A percentile compares a stretch with the other conserved stretches of the same genome.
These are phyloP conservation scores for Chymomyza costata DNA, from an alignment of 1,140 invertebrate species.

Conservation along the genomic window DNA sequence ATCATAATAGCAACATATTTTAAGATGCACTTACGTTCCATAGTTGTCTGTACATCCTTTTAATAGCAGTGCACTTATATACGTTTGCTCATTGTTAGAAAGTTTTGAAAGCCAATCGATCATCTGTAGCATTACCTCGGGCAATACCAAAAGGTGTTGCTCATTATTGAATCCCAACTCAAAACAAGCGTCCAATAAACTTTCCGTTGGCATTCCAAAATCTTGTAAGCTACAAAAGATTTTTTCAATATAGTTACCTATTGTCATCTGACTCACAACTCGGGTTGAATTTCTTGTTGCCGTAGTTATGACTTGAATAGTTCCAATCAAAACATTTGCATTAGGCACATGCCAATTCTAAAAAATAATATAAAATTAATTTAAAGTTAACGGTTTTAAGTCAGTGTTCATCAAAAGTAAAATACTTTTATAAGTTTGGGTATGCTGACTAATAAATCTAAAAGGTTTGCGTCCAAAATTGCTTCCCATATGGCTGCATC, in stretches of 20 bases:
- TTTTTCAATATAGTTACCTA: conserved; percentile 50
- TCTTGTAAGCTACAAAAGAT: conserved; percentile 67
- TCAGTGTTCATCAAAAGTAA: neutral
- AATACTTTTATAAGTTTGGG: conserved; percentile 50
- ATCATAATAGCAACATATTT: conserved; percentile 25
- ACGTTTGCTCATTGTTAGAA: conserved; percentile 72
- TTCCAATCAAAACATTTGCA: conserved; percentile 40
- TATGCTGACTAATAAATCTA: conserved; percentile 56
- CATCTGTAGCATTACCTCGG: conserved; percentile 62
- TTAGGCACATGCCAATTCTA: conserved; percentile 58
- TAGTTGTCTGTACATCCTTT: conserved; percentile 75
- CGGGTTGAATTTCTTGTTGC: conserved; percentile 40
- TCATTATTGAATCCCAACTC: conserved; percentile 74
- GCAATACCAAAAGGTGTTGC: conserved; percentile 46
- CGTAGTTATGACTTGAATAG: conserved; percentile 48
- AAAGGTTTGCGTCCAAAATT: conserved; percentile 58
- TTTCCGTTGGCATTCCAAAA: conserved; percentile 58
- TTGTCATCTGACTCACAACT: conserved; percentile 38
- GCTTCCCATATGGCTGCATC: conserved; percentile 38
- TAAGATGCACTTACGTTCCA: conserved; percentile 63
- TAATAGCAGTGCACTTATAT: conserved; percentile 71
- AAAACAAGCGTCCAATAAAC: conserved; percentile 72
- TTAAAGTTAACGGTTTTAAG: too few species aligned
- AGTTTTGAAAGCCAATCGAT: conserved; percentile 74
- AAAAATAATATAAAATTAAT: neutral